These are phyloP conservation scores for Echinarachnius parma DNA, from an alignment of 53 echinoderm and acorn worm genomes.

Conservation along the genomic window DNA sequence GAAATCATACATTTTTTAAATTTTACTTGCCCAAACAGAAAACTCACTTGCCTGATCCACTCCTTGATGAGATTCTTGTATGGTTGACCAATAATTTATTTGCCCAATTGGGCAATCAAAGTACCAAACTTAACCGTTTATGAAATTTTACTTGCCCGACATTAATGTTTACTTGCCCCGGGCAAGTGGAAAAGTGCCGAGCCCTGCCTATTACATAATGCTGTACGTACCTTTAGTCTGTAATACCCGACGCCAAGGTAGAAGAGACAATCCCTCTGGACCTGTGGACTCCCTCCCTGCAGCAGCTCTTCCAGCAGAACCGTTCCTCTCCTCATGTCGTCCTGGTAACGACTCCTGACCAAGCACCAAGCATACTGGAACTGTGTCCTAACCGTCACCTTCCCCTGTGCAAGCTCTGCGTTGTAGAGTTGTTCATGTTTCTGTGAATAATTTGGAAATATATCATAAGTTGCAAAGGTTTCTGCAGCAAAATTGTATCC, in stretches of 20 bases:
- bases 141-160: no score
- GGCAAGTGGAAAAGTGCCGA: no score
- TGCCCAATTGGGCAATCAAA: no score
- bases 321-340: constrained; percentile 85
- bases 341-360: constrained; percentile 77
- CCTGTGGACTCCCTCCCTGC: constrained; percentile 69
- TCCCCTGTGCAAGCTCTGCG: constrained; percentile 76
- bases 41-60: no score
- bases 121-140: no score
- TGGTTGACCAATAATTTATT: no score
- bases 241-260: constrained; percentile 91
- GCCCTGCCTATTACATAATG: no score
- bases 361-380: constrained; percentile 94
- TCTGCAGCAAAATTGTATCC: constrained; percentile 72
- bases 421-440: constrained; percentile 90
- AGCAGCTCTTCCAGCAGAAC: constrained; percentile 78
- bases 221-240: constrained; percentile 90
- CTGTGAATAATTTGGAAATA: constrained; percentile 38
- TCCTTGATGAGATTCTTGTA: no score
- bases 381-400: constrained; percentile 65
- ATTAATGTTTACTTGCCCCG: no score
- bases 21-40: no score
- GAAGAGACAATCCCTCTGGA: constrained; percentile 87
- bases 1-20: no score
- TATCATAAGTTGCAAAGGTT: constrained; percentile 72